Conservation (phyloP, 2,113 vertebrate species). For the Spilogale gracilis region DNA sequence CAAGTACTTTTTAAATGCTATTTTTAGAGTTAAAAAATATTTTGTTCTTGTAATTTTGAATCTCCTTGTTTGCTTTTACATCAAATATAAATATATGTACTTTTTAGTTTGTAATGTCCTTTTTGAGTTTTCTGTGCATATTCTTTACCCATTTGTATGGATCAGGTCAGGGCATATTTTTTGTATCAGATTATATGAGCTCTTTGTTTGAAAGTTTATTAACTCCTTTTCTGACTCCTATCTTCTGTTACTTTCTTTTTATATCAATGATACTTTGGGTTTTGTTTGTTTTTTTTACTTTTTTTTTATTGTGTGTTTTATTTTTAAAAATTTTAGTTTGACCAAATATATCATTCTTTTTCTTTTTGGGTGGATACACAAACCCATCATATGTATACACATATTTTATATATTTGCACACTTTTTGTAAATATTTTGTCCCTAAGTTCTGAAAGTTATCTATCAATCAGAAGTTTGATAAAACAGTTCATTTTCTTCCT, state of each 20-base stretch:
- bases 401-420: background rate
- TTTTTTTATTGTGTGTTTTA: background rate
- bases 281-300: background rate
- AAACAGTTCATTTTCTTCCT: background rate
- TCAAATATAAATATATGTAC: background rate
- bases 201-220: conserved; percentile 18
- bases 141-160: background rate
- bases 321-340: background rate
- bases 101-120: background rate
- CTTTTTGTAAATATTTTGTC: background rate
- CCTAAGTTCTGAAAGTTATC: background rate
- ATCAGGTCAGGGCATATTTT: background rate
- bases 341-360: background rate
- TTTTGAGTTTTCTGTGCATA: background rate
- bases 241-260: background rate
- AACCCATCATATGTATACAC: background rate
- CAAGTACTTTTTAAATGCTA: background rate
- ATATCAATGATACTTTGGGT: background rate
- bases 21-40: conserved; percentile 15
- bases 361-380: background rate
- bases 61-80: background rate
- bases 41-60: background rate
- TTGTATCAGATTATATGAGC: background rate
- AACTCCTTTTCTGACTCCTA: background rate
- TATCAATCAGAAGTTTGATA: background rate